A percentile compares a stretch with the other conserved stretches of the same genome.
phyloP scores from a whole-genome alignment of 2,888 invertebrate species.

The Rotaria magnacalcarata region DNA sequence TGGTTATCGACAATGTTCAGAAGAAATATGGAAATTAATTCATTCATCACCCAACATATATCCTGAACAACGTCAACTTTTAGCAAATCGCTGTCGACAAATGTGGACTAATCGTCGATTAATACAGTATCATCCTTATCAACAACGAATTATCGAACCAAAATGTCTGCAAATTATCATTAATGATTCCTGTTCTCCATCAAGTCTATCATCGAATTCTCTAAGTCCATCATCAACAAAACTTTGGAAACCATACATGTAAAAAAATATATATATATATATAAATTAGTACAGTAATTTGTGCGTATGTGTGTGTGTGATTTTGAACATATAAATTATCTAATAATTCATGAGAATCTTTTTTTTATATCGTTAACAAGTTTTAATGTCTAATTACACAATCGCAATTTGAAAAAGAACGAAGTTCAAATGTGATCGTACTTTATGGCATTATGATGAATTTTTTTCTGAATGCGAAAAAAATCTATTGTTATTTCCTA shows the following conservation, averaged over 20 bases:
- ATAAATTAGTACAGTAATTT: too few relatives aligned
- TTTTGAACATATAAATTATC: too few relatives aligned
- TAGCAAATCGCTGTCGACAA: constrained; percentile 32
- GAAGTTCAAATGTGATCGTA: too few relatives aligned
- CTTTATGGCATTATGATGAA: too few relatives aligned
- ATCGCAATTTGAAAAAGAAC: too few relatives aligned
- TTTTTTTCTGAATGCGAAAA: too few relatives aligned
- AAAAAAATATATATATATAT: not conserved
- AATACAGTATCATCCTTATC: not conserved
- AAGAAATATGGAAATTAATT: constrained; percentile 35
- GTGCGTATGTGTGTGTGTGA: too few relatives aligned
- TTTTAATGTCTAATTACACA: too few relatives aligned
- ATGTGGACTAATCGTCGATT: not conserved
- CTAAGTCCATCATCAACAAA: not conserved
- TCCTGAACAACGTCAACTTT: constrained; percentile 13
- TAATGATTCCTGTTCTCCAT: not conserved
- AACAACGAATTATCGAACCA: not conserved
- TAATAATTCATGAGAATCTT: too few relatives aligned
- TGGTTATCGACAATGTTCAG: constrained; percentile 32
- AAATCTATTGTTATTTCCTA: too few relatives aligned
- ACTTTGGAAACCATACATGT: not conserved
- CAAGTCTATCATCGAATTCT: not conserved
- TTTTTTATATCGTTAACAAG: too few relatives aligned
- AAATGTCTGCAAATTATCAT: not conserved
- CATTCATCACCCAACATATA: not conserved